Conservation (phyloP, 2,797 vertebrate species). For the Fistularia tabacaria region DNA sequence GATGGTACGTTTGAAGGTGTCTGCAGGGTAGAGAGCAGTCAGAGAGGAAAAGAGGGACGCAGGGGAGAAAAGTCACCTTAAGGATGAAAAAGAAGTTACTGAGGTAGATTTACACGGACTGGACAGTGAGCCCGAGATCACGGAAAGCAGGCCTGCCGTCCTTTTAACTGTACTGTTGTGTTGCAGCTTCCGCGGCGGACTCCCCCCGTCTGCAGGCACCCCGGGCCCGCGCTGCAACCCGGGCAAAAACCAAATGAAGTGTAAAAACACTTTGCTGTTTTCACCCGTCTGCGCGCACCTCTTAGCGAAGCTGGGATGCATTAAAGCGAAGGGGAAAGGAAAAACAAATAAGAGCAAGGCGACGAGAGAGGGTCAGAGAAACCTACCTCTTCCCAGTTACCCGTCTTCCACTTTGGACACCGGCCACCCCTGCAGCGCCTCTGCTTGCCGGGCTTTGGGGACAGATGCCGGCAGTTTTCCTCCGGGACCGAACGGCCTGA, state of each 20-base stretch:
- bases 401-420: slow-evolving; percentile 93
- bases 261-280: slow-evolving; percentile 42
- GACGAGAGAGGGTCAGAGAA: slow-evolving; percentile 29
- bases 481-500: slow-evolving; percentile 82
- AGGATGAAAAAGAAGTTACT: too few relatives aligned
- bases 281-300: slow-evolving; percentile 32
- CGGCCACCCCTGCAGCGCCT: slow-evolving; percentile 86
- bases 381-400: slow-evolving; percentile 90
- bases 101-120: slow-evolving; percentile 22
- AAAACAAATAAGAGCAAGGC: slow-evolving; percentile 28
- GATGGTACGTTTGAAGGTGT: slow-evolving; percentile 4
- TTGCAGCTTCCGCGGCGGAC: background rate
- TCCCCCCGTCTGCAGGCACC: too few relatives aligned
- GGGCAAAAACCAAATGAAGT: slow-evolving; percentile 23
- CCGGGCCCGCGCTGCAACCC: slow-evolving; percentile 10
- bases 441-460: slow-evolving; percentile 81
- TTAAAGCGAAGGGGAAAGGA: slow-evolving; percentile 25
- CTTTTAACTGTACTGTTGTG: slow-evolving; percentile 9
- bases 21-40: slow-evolving; percentile 14
- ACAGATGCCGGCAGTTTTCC: slow-evolving; percentile 84
- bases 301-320: slow-evolving; percentile 41
- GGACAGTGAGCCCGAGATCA: slow-evolving; percentile 6
- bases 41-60: slow-evolving; percentile 1
- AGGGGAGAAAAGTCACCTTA: too few relatives aligned
- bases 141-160: slow-evolving; percentile 11